These are phyloP conservation scores for Atopsyche davidsoni DNA, from an alignment of 1,140 invertebrate species.

Conservation along the genomic window DNA sequence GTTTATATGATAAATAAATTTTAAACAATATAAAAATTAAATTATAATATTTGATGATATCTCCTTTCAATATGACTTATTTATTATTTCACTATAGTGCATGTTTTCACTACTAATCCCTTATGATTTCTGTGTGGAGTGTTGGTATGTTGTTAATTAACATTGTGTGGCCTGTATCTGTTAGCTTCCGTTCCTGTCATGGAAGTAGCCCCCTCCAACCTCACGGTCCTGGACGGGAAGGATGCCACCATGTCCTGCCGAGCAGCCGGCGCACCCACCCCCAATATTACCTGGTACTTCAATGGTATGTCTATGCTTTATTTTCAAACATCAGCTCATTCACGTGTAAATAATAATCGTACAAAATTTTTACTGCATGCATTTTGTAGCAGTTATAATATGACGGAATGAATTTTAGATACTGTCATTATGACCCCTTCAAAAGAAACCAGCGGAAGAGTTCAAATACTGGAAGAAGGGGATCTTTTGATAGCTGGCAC, in stretches of 20 bases:
- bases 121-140: constrained; percentile 17
- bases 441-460: constrained; percentile 49
- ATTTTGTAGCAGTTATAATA: not conserved
- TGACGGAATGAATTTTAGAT: constrained; percentile 19
- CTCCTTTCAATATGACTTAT: not conserved
- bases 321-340: not conserved
- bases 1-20: too few relatives aligned
- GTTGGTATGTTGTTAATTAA: constrained; percentile 22
- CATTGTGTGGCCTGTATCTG: constrained; percentile 41
- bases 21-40: too few relatives aligned
- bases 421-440: constrained; percentile 24
- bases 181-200: constrained; percentile 79
- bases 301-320: constrained; percentile 59
- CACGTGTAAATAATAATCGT: constrained; percentile 3
- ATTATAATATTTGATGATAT: too few relatives aligned
- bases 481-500: constrained; percentile 83
- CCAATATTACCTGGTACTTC: constrained; percentile 87
- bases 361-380: constrained; percentile 8
- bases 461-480: constrained; percentile 78
- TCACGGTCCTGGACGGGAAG: constrained; percentile 85
- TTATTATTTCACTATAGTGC: constrained; percentile 25
- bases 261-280: constrained; percentile 81
- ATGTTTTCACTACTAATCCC: constrained; percentile 27
- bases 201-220: constrained; percentile 74
- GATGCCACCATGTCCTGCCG: constrained; percentile 82